phyloP scores from a whole-genome alignment of 2,797 vertebrate species.

The Spheniscus humboldti region DNA sequence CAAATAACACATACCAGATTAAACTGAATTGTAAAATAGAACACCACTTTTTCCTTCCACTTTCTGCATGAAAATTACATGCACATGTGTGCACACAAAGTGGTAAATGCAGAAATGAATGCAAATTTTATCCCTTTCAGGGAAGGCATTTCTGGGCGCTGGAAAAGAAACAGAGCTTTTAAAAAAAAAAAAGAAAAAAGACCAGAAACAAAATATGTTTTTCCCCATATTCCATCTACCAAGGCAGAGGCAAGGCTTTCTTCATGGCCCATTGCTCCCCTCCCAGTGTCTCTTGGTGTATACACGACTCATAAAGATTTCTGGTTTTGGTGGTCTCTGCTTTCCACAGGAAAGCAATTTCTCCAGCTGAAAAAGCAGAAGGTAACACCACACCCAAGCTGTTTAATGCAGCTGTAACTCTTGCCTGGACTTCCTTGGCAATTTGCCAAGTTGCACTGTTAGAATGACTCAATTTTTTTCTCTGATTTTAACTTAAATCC shows the following conservation, averaged over 20 bases:
- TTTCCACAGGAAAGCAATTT: constrained; percentile 5
- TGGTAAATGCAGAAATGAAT: not conserved
- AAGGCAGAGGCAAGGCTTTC: not conserved
- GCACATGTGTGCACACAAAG: not conserved
- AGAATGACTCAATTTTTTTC: not conserved
- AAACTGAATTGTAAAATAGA: not conserved
- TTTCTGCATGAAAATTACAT: not conserved
- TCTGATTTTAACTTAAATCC: not conserved
- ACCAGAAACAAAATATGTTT: not conserved
- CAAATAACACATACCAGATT: not conserved
- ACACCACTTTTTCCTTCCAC: not conserved
- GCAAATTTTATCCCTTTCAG: not conserved
- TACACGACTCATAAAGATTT: not conserved
- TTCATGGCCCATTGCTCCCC: not conserved
- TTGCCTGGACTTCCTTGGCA: not conserved
- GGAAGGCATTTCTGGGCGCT: not conserved
- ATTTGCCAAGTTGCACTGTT: not conserved
- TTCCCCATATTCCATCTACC: not conserved
- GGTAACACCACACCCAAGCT: not conserved
- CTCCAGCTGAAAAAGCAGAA: not conserved
- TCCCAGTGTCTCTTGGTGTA: not conserved
- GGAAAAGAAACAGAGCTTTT: not conserved
- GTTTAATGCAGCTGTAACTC: not conserved
- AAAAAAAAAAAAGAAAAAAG: not conserved
- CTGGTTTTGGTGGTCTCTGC: not conserved